Evolutionary conservation across 2,888 invertebrate species (phyloP).

Genomic region (Hipparchia semele): DNA sequence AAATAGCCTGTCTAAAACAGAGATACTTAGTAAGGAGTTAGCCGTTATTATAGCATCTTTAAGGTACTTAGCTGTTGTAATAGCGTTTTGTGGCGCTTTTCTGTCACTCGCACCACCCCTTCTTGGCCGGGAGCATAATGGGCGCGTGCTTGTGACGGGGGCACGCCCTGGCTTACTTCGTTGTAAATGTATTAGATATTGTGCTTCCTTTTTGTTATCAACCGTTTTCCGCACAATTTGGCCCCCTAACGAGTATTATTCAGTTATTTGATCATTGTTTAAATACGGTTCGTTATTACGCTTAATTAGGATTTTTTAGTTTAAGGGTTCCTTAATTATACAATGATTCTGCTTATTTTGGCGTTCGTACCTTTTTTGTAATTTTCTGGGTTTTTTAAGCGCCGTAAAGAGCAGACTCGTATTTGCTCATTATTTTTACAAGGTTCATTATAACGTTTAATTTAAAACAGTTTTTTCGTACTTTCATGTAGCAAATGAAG

Average conservation of each 20-base stretch:
- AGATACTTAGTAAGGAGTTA: not conserved
- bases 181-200: conserved; percentile 70
- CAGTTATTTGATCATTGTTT: conserved; percentile 39
- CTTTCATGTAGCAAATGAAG: too few species aligned
- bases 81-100: conserved; percentile 1
- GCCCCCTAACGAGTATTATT: conserved; percentile 33
- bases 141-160: conserved; percentile 72
- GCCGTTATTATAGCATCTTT: not conserved
- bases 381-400: too few species aligned
- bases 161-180: conserved; percentile 61
- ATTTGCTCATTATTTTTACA: too few species aligned
- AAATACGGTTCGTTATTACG: conserved; percentile 27
- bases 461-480: too few species aligned
- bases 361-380: not conserved
- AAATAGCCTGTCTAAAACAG: conserved; percentile 20
- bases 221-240: conserved; percentile 50
- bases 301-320: conserved; percentile 14
- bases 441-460: too few species aligned
- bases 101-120: conserved; percentile 43
- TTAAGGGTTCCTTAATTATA: not conserved
- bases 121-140: conserved; percentile 58
- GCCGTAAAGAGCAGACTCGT: too few species aligned
- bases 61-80: conserved; percentile 6
- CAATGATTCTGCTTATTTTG: not conserved
- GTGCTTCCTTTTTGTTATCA: conserved; percentile 57